phyloP scores from a whole-genome alignment of 2,113 vertebrate species.

The Otis tarda region DNA sequence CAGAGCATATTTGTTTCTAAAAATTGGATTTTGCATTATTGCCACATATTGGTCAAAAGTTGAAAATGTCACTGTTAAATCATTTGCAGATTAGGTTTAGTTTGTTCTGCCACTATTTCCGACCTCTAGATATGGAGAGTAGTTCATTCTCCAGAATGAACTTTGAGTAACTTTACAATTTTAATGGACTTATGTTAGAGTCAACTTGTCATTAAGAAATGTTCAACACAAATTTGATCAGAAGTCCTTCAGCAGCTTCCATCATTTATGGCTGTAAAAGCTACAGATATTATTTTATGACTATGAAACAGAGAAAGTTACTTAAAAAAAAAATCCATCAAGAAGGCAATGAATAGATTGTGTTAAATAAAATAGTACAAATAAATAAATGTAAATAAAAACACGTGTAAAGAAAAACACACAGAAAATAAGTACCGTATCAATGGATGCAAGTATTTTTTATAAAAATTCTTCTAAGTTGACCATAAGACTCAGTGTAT shows the following conservation, averaged over 20 bases:
- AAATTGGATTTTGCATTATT: not conserved
- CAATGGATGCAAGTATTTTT: not conserved
- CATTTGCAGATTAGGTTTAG: not conserved
- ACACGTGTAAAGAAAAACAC: not conserved
- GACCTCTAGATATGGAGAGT: not conserved
- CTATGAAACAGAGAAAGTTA: not conserved
- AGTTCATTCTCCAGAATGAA: too few relatives aligned
- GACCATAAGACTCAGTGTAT: not conserved
- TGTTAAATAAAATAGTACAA: not conserved
- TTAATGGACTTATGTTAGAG: not conserved
- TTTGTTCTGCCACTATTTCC: not conserved
- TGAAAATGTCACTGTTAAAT: not conserved
- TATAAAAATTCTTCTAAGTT: not conserved
- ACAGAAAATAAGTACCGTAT: not conserved
- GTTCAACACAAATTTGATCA: not conserved
- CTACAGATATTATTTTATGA: not conserved
- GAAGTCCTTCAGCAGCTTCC: not conserved
- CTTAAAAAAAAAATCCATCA: not conserved
- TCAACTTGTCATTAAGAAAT: not conserved
- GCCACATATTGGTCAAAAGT: not conserved
- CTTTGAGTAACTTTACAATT: not conserved
- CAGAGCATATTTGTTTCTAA: not conserved
- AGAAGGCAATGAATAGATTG: not conserved
- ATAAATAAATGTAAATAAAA: not conserved
- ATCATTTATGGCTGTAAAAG: not conserved